Evolutionary conservation across 2,113 vertebrate genomes (phyloP).

Genomic region (Merops nubicus): DNA sequence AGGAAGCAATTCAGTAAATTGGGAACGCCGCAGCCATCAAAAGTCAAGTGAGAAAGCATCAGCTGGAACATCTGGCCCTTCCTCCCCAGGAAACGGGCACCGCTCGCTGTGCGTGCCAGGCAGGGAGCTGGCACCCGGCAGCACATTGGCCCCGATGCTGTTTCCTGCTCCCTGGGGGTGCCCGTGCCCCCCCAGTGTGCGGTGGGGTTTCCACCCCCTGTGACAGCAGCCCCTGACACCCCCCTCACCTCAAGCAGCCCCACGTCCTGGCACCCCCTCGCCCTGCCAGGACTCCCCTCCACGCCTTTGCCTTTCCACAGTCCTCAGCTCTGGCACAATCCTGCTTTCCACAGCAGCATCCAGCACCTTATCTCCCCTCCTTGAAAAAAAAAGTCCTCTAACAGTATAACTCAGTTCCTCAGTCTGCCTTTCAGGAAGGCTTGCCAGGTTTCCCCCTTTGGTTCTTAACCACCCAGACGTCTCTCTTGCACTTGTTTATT

Average conservation of each 20-base stretch:
- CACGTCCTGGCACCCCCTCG: accelerated
- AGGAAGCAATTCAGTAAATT: background rate
- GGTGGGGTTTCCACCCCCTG: background rate
- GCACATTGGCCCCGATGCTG: background rate
- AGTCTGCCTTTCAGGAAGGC: background rate
- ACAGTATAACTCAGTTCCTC: background rate
- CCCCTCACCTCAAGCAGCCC: background rate
- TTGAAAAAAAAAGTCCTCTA: background rate
- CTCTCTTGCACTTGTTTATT: background rate
- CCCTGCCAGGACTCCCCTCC: background rate
- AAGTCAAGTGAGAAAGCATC: background rate
- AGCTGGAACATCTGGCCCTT: background rate
- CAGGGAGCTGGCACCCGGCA: background rate
- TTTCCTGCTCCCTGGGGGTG: background rate
- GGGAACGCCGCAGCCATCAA: background rate
- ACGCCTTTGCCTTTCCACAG: background rate
- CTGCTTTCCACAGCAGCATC: background rate
- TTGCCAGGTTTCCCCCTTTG: background rate
- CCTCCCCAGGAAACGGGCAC: background rate
- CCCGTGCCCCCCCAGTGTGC: background rate
- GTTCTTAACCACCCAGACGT: background rate
- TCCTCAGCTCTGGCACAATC: background rate
- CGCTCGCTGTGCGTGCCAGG: background rate
- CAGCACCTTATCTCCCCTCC: background rate
- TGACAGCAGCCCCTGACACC: background rate